phyloP scores from a whole-genome alignment of 2,888 invertebrate genomes.

The Antheraea yamamai region DNA sequence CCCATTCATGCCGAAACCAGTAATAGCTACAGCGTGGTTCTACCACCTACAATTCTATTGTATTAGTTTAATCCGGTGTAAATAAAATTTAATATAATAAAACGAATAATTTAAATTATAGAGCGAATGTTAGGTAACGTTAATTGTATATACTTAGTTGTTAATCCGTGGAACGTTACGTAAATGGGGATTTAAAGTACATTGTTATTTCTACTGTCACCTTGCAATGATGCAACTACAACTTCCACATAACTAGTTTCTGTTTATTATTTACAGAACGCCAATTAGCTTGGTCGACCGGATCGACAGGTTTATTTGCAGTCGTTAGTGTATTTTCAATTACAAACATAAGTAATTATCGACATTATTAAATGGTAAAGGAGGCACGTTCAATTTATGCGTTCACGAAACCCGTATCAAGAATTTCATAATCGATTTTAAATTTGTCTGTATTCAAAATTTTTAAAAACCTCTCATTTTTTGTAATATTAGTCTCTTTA shows the following conservation, averaged over 20 bases:
- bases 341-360: background rate
- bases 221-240: background rate
- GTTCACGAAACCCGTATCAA: background rate
- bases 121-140: background rate
- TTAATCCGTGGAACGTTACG: background rate
- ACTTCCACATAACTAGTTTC: background rate
- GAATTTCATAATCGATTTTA: background rate
- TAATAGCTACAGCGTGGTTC: no score
- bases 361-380: background rate
- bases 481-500: no score
- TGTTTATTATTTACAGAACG: background rate
- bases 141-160: background rate
- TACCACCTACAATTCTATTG: no score
- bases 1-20: no score
- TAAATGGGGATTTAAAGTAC: background rate
- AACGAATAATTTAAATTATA: background rate
- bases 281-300: background rate
- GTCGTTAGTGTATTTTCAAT: background rate
- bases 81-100: background rate
- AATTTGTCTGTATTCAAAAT: background rate
- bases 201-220: conserved; percentile 1
- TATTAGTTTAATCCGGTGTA: background rate
- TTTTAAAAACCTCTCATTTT: no score
- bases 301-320: conserved; percentile 8
- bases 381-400: background rate